phyloP scores from a whole-genome alignment of 2,797 vertebrate species.

The Dendrocincla tyrannina region DNA sequence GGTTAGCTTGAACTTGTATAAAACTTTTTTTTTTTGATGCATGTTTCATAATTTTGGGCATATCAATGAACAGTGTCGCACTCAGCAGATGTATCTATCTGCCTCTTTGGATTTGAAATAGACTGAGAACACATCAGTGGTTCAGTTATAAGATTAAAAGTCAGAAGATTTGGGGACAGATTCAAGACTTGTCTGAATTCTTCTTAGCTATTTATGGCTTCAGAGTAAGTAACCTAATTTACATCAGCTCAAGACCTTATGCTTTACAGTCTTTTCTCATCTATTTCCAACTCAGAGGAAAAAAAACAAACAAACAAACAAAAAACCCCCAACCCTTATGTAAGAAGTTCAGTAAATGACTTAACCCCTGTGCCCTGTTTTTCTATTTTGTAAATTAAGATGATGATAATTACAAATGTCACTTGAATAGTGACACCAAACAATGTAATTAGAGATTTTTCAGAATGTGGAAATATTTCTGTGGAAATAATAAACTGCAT shows the following conservation, averaged over 20 bases:
- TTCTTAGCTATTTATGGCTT: background rate
- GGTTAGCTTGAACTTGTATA: background rate
- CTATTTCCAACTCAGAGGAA: background rate
- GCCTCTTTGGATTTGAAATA: background rate
- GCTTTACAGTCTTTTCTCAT: background rate
- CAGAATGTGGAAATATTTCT: background rate
- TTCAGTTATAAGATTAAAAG: background rate
- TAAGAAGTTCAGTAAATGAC: background rate
- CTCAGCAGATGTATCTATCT: background rate
- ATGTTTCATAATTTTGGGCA: background rate
- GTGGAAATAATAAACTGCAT: background rate
- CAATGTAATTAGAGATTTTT: background rate
- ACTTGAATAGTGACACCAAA: background rate
- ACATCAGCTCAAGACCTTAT: background rate
- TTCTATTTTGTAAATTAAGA: background rate
- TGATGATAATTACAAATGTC: background rate
- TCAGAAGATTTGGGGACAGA: background rate
- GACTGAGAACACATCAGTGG: background rate
- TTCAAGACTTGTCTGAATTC: background rate
- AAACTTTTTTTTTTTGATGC: background rate
- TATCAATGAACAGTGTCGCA: background rate
- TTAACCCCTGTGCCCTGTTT: background rate
- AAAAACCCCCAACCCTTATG: rapidly evolving
- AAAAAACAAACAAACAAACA: background rate
- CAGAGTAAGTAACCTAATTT: background rate